Evolutionary conservation across 1,140 invertebrate genomes (phyloP), one percentile per base, ranked within the genome.

Genomic region (Procambarus virginalis): DNA sequence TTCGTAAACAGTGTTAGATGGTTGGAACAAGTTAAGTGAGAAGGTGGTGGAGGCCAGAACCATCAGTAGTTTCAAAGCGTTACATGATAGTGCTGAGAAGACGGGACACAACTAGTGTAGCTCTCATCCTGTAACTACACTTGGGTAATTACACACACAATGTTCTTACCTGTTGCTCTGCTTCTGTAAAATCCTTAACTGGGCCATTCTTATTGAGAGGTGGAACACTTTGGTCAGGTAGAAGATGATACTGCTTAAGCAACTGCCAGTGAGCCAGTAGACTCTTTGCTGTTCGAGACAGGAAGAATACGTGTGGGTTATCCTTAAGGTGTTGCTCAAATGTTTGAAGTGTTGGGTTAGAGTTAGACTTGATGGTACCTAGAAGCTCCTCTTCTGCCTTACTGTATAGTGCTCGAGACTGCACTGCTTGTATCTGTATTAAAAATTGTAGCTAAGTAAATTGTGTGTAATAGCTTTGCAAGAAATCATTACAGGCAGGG

Each of bases 161-260:
- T 55, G 51, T 22, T 10, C 58, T 82, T 77, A 90, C 95, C 92
- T 96, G 95, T 92, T 99, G 97, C 94, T 99, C 98, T 5, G 97
- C 97, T 95, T 99, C 98, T 76, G 97, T 98, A 93, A 99, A 99
- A 92, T 96, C 89, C 60, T 85, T 92, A 12, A 89, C 77, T 10
- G 86, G 80, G 20, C 89, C 91, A 64, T 83, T 85, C 88, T 92
- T 91, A 8, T 80, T 88, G 14, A 92, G 76, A 70, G 92, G 85
- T 51, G 84, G 87, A 55, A 93, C 96, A 83, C 95, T 95, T 95
- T 99, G 98, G 94, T 99, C 98, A 0, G 97, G 96, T 60, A 99
- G 93, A 2, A 99, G 94, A 93, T 98, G 96, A 94, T 98, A 99
- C 93, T 99, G 98, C 94, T 98, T 98, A 94, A 99, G 96, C 46